phyloP scores from a whole-genome alignment of 2,888 invertebrate species.

The Pollenia amentaria region DNA sequence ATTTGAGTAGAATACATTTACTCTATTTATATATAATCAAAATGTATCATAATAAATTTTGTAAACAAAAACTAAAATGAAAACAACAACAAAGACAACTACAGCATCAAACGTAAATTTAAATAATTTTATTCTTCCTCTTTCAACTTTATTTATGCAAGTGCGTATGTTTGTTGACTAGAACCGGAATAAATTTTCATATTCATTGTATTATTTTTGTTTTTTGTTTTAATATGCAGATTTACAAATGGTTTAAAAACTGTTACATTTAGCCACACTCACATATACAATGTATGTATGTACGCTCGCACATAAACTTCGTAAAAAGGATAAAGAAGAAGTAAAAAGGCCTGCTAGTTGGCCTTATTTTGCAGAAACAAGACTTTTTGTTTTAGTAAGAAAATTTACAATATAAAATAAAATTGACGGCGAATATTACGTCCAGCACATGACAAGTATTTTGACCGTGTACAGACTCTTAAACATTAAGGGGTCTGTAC shows the following conservation, averaged over 20 bases:
- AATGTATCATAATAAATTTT: conserved; percentile 73
- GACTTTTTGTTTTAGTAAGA: too few species aligned
- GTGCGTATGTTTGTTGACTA: conserved; percentile 26
- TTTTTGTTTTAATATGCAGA: conserved; percentile 29
- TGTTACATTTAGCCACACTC: neutral
- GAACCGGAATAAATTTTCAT: conserved; percentile 64
- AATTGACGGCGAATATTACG: too few species aligned
- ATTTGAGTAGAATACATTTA: conserved; percentile 40
- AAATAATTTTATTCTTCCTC: conserved; percentile 48
- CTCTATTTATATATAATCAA: conserved; percentile 62
- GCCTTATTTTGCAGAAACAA: too few species aligned
- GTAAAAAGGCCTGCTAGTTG: too few species aligned
- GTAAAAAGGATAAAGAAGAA: too few species aligned
- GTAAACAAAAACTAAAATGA: conserved; percentile 56
- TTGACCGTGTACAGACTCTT: too few species aligned
- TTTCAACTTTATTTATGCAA: conserved; percentile 40
- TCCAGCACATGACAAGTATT: too few species aligned
- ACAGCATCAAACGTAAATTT: neutral
- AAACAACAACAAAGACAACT: conserved; percentile 34
- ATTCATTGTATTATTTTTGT: conserved; percentile 43
- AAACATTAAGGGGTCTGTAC: too few species aligned
- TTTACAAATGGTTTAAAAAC: conserved; percentile 39
- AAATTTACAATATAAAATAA: too few species aligned
- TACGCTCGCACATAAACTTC: neutral
- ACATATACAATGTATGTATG: neutral